Evolutionary conservation across 2,113 vertebrate genomes (phyloP).

Genomic region (Pangasianodon gigas): DNA sequence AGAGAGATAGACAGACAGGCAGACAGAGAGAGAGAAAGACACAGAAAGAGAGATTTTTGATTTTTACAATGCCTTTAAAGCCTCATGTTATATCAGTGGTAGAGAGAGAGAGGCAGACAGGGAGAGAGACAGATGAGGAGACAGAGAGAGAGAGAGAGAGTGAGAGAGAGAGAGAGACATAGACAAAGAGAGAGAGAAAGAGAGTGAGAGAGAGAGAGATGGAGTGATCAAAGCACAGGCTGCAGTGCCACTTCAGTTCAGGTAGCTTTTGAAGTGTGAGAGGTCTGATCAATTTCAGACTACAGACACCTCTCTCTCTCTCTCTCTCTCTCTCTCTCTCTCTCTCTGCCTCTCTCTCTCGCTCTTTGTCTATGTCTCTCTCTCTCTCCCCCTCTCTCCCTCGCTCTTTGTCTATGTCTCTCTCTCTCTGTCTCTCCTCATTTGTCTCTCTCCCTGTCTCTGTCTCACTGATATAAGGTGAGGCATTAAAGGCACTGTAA

Average conservation of each 20-base stretch:
- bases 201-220: not conserved
- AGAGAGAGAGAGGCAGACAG: not conserved
- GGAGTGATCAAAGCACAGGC: constrained; percentile 10
- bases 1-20: no score
- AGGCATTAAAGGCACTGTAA: not conserved
- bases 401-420: no score
- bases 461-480: not conserved
- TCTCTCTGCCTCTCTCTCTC: no score
- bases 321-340: not conserved
- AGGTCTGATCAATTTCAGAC: constrained; percentile 55
- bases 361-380: no score
- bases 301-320: constrained; percentile 39
- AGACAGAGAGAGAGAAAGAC: not conserved
- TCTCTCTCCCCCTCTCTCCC: no score
- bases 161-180: no score
- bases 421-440: not conserved
- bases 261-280: constrained; percentile 67
- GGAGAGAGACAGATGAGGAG: not conserved
- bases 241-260: constrained; percentile 58
- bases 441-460: not conserved
- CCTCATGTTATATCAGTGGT: not conserved
- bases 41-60: no score
- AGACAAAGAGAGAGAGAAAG: no score
- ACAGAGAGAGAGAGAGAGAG: not conserved
- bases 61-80: no score